These are phyloP conservation scores for Galemys pyrenaicus DNA, from an alignment of 2,113 vertebrate species.

Conservation along the genomic window DNA sequence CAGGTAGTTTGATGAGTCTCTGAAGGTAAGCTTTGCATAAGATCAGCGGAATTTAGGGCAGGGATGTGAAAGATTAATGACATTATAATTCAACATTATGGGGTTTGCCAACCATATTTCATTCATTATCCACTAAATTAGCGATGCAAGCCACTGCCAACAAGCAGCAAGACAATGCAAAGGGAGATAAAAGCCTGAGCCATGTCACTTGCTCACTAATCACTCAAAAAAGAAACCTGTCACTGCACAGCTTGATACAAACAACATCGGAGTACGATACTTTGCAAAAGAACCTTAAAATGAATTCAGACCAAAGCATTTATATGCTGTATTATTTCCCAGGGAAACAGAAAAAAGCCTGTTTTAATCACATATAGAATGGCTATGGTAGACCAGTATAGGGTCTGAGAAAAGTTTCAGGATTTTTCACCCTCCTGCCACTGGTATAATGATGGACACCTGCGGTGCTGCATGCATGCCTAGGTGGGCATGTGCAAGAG, in stretches of 20 bases:
- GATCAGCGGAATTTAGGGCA: neutral
- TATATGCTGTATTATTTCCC: slow-evolving; percentile 35
- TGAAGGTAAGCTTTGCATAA: slow-evolving; percentile 19
- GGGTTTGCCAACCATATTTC: slow-evolving; percentile 38
- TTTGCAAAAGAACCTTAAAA: slow-evolving; percentile 34
- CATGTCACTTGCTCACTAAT: neutral
- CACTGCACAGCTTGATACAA: neutral
- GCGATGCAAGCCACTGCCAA: neutral
- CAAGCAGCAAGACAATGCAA: neutral
- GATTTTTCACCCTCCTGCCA: no score
- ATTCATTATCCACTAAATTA: slow-evolving; percentile 40
- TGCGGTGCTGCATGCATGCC: no score
- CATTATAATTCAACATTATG: slow-evolving; percentile 19
- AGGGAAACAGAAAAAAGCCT: neutral
- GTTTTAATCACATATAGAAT: neutral
- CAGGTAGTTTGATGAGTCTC: neutral
- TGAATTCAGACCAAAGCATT: neutral
- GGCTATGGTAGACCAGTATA: no score
- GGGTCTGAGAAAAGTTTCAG: no score
- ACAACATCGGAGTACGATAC: neutral
- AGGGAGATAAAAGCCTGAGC: neutral
- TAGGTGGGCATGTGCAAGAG: no score
- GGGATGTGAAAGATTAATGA: slow-evolving; percentile 37
- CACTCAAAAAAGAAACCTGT: neutral
- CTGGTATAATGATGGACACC: no score